phyloP scores from a whole-genome alignment of 2,113 vertebrate species.

The Rhipidura dahli region DNA sequence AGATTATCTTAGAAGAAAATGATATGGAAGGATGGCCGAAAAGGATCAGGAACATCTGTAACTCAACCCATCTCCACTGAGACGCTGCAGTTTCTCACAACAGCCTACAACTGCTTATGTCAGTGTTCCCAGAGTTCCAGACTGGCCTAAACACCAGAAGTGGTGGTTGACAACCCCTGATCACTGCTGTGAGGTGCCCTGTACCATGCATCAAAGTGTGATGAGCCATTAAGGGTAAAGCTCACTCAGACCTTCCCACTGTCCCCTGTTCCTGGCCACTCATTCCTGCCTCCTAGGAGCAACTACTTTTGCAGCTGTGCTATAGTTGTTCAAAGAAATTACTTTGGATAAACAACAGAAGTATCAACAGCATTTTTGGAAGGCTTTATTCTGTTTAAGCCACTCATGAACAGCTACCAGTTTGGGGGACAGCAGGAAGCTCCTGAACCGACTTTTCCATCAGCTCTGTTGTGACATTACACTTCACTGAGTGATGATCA shows the following conservation, averaged over 20 bases:
- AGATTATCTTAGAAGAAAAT: not conserved
- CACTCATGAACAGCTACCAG: not conserved
- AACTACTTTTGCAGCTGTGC: not conserved
- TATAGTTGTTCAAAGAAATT: not conserved
- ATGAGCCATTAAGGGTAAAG: not conserved
- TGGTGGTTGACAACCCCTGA: not conserved
- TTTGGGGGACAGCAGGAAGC: not conserved
- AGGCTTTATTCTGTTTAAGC: not conserved
- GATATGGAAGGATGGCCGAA: not conserved
- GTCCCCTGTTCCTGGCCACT: not conserved
- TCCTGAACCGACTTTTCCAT: not conserved
- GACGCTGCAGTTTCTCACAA: not conserved
- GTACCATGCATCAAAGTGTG: not conserved
- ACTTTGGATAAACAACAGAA: not conserved
- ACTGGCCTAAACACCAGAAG: not conserved
- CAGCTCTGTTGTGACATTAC: not conserved
- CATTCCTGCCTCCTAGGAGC: not conserved
- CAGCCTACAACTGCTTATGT: not conserved
- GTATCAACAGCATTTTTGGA: not conserved
- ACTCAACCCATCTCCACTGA: not conserved
- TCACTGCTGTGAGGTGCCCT: not conserved
- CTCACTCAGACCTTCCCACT: accelerated
- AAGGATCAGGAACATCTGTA: not conserved
- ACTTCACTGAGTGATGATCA: not conserved
- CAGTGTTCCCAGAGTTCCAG: not conserved